Conservation (phyloP, 2,113 vertebrate genomes). For the Meriones unguiculatus region DNA sequence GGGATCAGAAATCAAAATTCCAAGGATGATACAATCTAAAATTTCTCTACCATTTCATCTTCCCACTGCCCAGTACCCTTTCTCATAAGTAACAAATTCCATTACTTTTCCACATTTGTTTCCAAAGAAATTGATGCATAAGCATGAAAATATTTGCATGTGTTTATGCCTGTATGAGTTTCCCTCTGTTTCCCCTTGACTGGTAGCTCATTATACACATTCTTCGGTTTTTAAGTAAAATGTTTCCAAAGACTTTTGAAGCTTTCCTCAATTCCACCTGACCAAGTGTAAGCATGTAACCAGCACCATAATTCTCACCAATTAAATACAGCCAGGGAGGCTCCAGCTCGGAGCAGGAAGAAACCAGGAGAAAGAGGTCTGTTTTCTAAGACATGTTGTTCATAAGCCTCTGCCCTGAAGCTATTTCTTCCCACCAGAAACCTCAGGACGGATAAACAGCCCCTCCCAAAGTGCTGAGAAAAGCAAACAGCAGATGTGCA, state of each 20-base stretch:
- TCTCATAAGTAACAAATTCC: not conserved
- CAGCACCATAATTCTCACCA: not conserved
- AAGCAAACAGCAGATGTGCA: conserved; percentile 33
- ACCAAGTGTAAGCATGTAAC: not conserved
- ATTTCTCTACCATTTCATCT: not conserved
- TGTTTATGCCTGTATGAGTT: not conserved
- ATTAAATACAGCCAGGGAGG: not conserved
- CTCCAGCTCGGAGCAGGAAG: not conserved
- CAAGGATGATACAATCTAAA: not conserved
- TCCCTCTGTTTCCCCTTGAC: not conserved
- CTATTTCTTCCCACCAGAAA: conserved; percentile 69
- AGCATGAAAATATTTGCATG: not conserved
- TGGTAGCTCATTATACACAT: not conserved
- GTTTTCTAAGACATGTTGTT: conserved; percentile 56
- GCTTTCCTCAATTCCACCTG: not conserved
- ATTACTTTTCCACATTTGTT: not conserved
- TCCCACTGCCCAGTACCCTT: not conserved
- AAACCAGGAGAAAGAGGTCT: conserved; percentile 38
- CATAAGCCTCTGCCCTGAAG: conserved; percentile 21
- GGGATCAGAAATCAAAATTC: not conserved
- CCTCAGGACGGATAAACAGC: conserved; percentile 51
- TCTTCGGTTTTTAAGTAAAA: not conserved
- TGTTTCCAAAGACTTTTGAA: conserved; percentile 9
- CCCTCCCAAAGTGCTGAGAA: conserved; percentile 51
- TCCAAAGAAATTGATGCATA: not conserved